A percentile compares a stretch with the other conserved stretches of the same genome.
phyloP scores from a whole-genome alignment of 2,888 invertebrate species.

The Lasius fuliginosus region DNA sequence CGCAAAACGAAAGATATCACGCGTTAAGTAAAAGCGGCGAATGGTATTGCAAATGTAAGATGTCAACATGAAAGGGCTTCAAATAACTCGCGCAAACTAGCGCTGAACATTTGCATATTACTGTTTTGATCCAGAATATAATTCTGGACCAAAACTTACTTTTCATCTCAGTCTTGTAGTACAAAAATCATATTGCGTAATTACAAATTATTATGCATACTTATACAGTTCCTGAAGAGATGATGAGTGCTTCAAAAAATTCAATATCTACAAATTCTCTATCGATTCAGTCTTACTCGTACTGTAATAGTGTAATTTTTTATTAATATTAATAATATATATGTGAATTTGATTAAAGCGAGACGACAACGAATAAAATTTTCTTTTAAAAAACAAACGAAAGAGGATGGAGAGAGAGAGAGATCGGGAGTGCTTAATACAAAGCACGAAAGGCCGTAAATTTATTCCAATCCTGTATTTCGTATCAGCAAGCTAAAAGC shows the following conservation, averaged over 20 bases:
- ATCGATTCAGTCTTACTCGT: not conserved
- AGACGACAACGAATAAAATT: constrained; percentile 1
- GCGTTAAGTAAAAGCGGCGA: not conserved
- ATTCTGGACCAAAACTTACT: not conserved
- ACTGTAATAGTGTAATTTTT: not conserved
- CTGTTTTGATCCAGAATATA: not conserved
- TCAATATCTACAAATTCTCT: not conserved
- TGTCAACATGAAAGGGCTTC: constrained; percentile 2
- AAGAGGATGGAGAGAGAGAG: constrained; percentile 55
- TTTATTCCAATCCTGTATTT: constrained; percentile 80
- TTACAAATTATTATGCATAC: not conserved
- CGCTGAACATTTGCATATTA: not conserved
- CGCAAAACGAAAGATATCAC: not conserved
- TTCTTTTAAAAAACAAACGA: constrained; percentile 52
- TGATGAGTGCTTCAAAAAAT: not conserved
- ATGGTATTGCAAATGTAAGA: constrained; percentile 8
- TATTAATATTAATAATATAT: not conserved
- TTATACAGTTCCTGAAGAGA: not conserved
- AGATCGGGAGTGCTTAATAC: constrained; percentile 76
- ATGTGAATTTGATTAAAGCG: not conserved
- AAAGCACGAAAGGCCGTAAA: constrained; percentile 76
- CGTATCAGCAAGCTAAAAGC: constrained; percentile 70
- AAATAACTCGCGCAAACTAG: not conserved
- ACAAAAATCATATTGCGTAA: not conserved
- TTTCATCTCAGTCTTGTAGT: not conserved